Conservation (phyloP, 1,140 invertebrate genomes). For the Argopecten irradians region DNA sequence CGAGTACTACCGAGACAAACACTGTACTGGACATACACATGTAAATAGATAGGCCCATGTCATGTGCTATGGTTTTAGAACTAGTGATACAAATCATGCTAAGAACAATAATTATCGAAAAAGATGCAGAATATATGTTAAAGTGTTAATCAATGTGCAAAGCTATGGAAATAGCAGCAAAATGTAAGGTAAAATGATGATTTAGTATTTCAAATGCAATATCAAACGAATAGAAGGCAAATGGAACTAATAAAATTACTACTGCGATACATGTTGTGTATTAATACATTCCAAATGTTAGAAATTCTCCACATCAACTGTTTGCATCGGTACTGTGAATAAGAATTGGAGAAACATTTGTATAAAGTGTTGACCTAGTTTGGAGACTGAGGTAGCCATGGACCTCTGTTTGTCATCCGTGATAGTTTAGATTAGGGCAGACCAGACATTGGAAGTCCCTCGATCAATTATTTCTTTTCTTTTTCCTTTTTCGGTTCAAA, state of each 20-base stretch:
- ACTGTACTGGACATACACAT: background rate
- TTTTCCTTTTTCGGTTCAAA: background rate
- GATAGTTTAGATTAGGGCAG: background rate
- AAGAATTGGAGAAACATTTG: too few relatives aligned
- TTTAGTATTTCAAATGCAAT: conserved; percentile 23
- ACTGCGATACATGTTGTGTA: background rate
- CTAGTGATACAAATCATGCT: conserved; percentile 3
- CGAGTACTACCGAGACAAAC: background rate
- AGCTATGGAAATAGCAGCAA: conserved; percentile 20
- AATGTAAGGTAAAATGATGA: conserved; percentile 18
- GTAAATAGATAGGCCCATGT: background rate
- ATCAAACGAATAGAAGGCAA: conserved; percentile 17
- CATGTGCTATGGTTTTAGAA: background rate
- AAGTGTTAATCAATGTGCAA: conserved; percentile 22
- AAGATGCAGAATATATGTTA: conserved; percentile 22
- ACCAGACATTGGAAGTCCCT: background rate
- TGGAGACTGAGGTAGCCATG: background rate
- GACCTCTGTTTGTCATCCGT: background rate
- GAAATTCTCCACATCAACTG: too few relatives aligned
- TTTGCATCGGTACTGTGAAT: too few relatives aligned
- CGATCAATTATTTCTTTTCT: background rate
- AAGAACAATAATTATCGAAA: conserved; percentile 4
- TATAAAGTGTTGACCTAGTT: background rate
- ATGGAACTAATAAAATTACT: background rate
- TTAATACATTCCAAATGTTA: background rate